Conservation (phyloP, 2,113 vertebrate genomes). For the Malurus elegans region DNA sequence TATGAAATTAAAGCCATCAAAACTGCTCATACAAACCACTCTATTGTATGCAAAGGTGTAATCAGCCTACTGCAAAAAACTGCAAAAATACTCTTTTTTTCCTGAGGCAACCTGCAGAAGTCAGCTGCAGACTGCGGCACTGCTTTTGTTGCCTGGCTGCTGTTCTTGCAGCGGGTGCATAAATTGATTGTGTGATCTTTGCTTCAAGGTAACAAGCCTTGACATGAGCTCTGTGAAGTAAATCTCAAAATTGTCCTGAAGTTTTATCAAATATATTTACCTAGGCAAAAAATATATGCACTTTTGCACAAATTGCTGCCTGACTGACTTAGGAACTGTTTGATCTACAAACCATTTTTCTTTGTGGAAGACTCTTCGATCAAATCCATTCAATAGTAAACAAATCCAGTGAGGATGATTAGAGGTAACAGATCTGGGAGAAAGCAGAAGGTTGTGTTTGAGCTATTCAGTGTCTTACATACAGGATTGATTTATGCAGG, state of each 20-base stretch:
- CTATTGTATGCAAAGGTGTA: neutral
- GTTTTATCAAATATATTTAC: neutral
- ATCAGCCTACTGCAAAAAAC: neutral
- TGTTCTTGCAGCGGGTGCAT: neutral
- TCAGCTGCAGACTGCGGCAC: fast-evolving
- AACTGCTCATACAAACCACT: fast-evolving
- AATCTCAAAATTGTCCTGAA: neutral
- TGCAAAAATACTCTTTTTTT: neutral
- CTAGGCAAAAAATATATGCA: neutral
- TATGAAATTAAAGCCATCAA: neutral
- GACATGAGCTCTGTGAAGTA: neutral
- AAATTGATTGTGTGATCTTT: fast-evolving
- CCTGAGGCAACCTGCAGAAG: neutral
- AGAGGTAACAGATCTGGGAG: neutral
- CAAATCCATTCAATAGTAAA: neutral
- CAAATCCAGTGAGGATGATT: neutral
- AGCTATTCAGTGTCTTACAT: neutral
- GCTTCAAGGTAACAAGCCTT: neutral
- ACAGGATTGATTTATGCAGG: neutral
- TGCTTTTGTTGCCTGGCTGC: neutral
- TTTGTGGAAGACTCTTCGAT: neutral
- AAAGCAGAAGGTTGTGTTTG: neutral
- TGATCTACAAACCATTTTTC: neutral
- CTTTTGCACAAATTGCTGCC: neutral
- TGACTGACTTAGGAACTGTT: neutral